A percentile compares a stretch with the other conserved stretches of the same genome.
Conservation (phyloP, 2,888 invertebrate genomes). For the Mythimna lalbum region DNA sequence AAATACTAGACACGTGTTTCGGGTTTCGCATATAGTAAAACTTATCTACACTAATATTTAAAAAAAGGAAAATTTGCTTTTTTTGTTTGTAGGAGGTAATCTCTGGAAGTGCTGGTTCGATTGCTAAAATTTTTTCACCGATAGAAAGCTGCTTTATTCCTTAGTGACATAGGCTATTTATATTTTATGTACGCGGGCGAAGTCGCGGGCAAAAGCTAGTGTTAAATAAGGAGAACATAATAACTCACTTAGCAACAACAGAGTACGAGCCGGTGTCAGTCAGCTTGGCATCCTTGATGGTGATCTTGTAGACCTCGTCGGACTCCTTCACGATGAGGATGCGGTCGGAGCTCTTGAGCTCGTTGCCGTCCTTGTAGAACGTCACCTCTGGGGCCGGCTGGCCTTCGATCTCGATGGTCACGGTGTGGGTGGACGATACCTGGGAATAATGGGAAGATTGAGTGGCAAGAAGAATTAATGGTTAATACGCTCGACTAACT, state of each 20-base stretch:
- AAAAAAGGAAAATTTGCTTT: too few relatives aligned
- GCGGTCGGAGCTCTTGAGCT: slow-evolving; percentile 93
- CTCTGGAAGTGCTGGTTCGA: too few relatives aligned
- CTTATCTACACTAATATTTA: too few relatives aligned
- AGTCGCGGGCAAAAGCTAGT: too few relatives aligned
- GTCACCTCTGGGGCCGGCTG: slow-evolving; percentile 95
- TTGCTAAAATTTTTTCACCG: too few relatives aligned
- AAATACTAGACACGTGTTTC: too few relatives aligned
- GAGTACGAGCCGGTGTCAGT: slow-evolving; percentile 97
- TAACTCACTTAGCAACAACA: slow-evolving; percentile 92
- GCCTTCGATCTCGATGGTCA: slow-evolving; percentile 96
- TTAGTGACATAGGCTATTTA: too few relatives aligned
- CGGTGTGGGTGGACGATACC: slow-evolving; percentile 93
- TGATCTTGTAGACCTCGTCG: slow-evolving; percentile 92
- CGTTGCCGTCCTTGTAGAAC: slow-evolving; percentile 97
- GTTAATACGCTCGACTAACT: not conserved
- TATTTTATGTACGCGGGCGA: too few relatives aligned
- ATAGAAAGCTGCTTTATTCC: too few relatives aligned
- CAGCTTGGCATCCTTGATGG: slow-evolving; percentile 93
- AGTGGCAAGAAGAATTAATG: not conserved
- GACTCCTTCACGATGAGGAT: slow-evolving; percentile 93
- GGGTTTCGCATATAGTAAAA: too few relatives aligned
- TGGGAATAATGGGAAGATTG: slow-evolving; percentile 44
- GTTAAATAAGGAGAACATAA: not conserved
- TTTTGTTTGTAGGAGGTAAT: too few relatives aligned